Base-by-base conservation (phyloP, 2,888 invertebrate species). In the Ophonus ardosiacus region DNA sequence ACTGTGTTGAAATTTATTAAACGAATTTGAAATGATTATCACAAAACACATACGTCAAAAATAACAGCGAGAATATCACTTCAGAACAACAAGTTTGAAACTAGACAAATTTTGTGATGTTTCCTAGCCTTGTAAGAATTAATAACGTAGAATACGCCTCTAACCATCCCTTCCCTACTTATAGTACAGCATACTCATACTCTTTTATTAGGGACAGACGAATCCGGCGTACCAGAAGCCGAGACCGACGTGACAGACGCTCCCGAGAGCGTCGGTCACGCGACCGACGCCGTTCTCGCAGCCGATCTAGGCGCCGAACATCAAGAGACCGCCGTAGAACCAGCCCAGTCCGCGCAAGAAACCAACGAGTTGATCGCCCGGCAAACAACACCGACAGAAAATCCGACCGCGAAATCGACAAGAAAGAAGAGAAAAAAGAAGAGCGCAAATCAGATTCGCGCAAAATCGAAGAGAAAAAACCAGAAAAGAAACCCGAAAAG, bases 151-250 rank as follows among this genome's bases (percentile, higher is more conserved):
- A n/a, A n/a, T n/a, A n/a, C n/a, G n/a, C n/a, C 17, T n/a, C 68
- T 63, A 68, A 68, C 68, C 43, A 1, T 51, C 13, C 1, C 43
- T 51, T 8, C 3, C 38, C 24, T 18, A 65, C 7, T 0, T n/a
- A 15, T 40, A 40, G 13, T 13, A 43, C 0, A 18, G 6, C 71
- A 74, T 63, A 59, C 15, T 59, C 6, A 51, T 51, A 59, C 59
- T 17, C 17, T 59, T 10, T 59, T 10, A 6, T 10, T 65, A 85
- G 85, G 65, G 87, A 40, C 85, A 89, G 89, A 80, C 88, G 89
- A 86, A 87, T 89, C 13, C 88, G 91, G 63, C 88, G 90, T 65
- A 90, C 90, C 84, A 88, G 90, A 63, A 91, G 90, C 86, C 89
- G 91, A 43, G 91, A 91, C 86, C 89, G 90, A 86, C 87, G 87